Base-by-base conservation (phyloP, 53 echinoderm and acorn worm genomes). In the Arbacia lixula region DNA sequence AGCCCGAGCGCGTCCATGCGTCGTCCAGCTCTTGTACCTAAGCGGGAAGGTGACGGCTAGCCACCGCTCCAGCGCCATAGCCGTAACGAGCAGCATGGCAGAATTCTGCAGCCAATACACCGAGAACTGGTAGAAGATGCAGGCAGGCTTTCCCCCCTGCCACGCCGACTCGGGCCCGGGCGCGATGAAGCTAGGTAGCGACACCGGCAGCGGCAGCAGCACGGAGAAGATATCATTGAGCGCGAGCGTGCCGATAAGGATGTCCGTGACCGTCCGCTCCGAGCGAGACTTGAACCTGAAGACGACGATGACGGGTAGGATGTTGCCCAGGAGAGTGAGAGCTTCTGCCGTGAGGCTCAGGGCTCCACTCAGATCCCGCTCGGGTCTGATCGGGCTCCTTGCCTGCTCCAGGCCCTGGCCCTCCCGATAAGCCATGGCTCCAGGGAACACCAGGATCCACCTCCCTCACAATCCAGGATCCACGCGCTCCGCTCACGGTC, bases 341-440 rank as follows among this genome's bases (percentile, higher is more conserved):
- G 88, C 89, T 40, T 98, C 98, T n/a, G 88, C 81, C 12, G 92
- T 83, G 25, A 94, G 49, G 53, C 92, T 93, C 10, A 98, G 71
- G 11, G 86, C 84, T 36, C 90, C 98, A 11, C 94, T 90, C 12
- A 89, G 68, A 71, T 98, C 95, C 14, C 91, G 84, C 67, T 93
- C 93, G 9, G 95, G 93, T 14, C 91, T 68, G 27, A 89, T 75
- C 25, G 93, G 93, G 68, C 93, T 93, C 51, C 54, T 67, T 39
- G 65, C 71, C 68, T 93, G 88, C 58, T 93, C 90, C 60, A 93
- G 60, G 4, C 88, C 90, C 81, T 93, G 93, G 9, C 91, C 93
- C 25, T 95, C 95, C 57, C 89, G 83, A 64, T 91, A 93, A 30
- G 95, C 89, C 95, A 95, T 95, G n/a, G n/a, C n/a, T n/a, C n/a